Percentiles rank a stretch among this genome's conserved stretches.
These are phyloP conservation scores for Psilanteris sp. DNA, from an alignment of 1,140 invertebrate species.

Conservation along the genomic window DNA sequence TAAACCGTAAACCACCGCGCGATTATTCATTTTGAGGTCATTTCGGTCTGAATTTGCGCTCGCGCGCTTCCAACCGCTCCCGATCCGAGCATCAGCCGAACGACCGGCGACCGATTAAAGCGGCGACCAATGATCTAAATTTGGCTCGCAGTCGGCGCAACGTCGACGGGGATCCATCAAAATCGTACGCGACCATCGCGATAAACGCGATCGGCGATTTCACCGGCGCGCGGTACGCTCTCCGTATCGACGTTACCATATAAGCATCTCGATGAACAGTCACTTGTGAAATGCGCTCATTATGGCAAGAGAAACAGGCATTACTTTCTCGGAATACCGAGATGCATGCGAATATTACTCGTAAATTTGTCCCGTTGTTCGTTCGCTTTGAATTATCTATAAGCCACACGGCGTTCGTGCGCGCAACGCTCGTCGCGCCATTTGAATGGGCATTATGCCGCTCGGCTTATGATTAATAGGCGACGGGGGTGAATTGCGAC, in stretches of 20 bases:
- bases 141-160: no score
- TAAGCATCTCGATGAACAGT: constrained; percentile 62
- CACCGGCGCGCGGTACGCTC: constrained; percentile 36
- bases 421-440: no score
- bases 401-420: constrained; percentile 10
- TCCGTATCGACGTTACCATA: constrained; percentile 52
- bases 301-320: constrained; percentile 63
- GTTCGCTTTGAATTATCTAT: constrained; percentile 50
- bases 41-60: no score
- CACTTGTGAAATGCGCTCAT: constrained; percentile 64
- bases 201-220: constrained; percentile 41
- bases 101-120: no score
- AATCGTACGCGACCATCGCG: not conserved
- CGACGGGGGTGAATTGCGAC: constrained; percentile 16
- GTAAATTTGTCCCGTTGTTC: constrained; percentile 62
- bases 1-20: no score
- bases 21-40: no score
- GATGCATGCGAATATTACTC: constrained; percentile 56
- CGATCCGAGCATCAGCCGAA: no score
- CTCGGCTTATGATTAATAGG: constrained; percentile 38
- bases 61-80: no score
- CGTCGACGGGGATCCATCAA: no score
- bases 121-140: no score
- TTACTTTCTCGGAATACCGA: constrained; percentile 56
- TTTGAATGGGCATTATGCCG: constrained; percentile 37